Conservation (phyloP, 2,113 vertebrate genomes). For the Haemorhous mexicanus region DNA sequence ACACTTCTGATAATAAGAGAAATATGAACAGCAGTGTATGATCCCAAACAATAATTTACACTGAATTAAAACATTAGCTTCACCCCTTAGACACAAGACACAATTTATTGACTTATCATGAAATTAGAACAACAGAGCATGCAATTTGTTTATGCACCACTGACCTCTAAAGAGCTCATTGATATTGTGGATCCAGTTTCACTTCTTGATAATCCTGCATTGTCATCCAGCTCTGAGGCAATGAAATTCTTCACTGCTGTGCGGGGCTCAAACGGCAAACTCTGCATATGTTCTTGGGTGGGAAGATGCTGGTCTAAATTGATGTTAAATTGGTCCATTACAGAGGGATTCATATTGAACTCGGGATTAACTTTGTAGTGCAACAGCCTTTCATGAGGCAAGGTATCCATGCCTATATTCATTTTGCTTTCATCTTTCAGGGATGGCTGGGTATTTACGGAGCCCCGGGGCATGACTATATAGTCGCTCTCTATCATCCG, state of each 20-base stretch:
- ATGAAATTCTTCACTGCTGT: constrained; percentile 99
- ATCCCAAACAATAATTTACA: constrained; percentile 19
- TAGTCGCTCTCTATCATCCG: constrained; percentile 98
- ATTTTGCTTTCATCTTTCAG: constrained; percentile 95
- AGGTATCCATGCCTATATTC: constrained; percentile 91
- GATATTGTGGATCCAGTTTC: constrained; percentile 98
- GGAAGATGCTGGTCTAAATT: constrained; percentile 92
- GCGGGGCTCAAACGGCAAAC: constrained; percentile 93
- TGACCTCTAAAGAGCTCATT: constrained; percentile 98
- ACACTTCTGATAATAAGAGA: constrained; percentile 21
- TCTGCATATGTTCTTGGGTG: constrained; percentile 92
- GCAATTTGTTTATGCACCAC: constrained; percentile 34
- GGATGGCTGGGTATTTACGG: constrained; percentile 84
- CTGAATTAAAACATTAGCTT: constrained; percentile 11
- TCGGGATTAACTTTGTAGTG: constrained; percentile 97
- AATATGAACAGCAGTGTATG: constrained; percentile 4
- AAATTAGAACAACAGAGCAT: background rate
- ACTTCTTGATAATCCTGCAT: constrained; percentile 89
- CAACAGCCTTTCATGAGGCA: constrained; percentile 93
- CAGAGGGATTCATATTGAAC: constrained; percentile 88
- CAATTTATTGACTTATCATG: background rate
- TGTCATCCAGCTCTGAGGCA: constrained; percentile 93
- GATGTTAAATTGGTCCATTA: constrained; percentile 92
- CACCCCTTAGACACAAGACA: background rate
- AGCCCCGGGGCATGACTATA: constrained; percentile 93